Conservation (phyloP, 2,113 vertebrate species). For the Girardinichthys multiradiatus region DNA sequence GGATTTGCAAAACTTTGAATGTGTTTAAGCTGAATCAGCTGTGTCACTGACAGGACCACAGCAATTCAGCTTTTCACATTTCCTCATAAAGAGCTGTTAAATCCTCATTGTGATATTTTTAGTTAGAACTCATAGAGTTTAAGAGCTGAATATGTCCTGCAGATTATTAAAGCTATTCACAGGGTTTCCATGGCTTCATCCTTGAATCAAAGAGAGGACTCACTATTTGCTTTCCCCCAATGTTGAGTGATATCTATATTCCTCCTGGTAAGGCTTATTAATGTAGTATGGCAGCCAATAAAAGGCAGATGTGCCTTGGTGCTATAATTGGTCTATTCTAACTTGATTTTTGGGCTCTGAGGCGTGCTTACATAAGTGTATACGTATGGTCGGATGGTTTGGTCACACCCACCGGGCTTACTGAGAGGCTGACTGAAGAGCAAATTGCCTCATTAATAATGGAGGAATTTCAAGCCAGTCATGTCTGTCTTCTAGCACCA, state of each 20-base stretch:
- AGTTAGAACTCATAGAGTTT: slow-evolving; percentile 19
- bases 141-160: slow-evolving; percentile 38
- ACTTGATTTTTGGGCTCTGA: slow-evolving; percentile 53
- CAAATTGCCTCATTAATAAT: slow-evolving; percentile 70
- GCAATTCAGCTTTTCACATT: slow-evolving; percentile 34
- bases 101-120: slow-evolving; percentile 39
- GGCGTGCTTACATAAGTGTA: slow-evolving; percentile 47
- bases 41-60: slow-evolving; percentile 4
- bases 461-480: slow-evolving; percentile 64
- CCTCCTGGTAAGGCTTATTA: slow-evolving; percentile 51
- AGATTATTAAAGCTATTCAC: slow-evolving; percentile 37
- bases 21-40: slow-evolving; percentile 2
- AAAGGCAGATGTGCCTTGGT: slow-evolving; percentile 67
- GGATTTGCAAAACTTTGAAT: slow-evolving; percentile 27
- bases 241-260: slow-evolving; percentile 57
- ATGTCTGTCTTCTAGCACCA: slow-evolving; percentile 45
- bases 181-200: slow-evolving; percentile 46
- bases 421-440: slow-evolving; percentile 47
- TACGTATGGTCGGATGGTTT: slow-evolving; percentile 49
- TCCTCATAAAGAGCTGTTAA: slow-evolving; percentile 31
- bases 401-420: slow-evolving; percentile 46
- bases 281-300: slow-evolving; percentile 67
- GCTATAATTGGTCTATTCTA: slow-evolving; percentile 67
- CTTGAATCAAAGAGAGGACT: slow-evolving; percentile 38
- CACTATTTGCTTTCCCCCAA: slow-evolving; percentile 30